Conservation (phyloP, 2,797 vertebrate species). For the Myotis pilosus region DNA sequence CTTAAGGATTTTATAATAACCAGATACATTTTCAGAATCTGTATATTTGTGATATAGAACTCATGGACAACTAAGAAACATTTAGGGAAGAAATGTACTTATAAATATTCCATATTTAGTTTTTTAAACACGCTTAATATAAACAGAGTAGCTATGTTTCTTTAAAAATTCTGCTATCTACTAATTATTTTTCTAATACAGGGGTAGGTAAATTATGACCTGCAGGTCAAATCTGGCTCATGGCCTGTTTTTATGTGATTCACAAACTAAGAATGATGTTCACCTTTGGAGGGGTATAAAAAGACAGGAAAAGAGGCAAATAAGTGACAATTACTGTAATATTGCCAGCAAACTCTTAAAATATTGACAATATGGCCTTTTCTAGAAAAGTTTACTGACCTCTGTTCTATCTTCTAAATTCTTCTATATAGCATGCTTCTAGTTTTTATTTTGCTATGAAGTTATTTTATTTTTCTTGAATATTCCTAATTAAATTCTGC, state of each 20-base stretch:
- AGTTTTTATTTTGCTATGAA: constrained; percentile 5
- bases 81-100: neutral
- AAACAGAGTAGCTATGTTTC: neutral
- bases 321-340: neutral
- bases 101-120: neutral
- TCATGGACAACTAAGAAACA: constrained; percentile 3
- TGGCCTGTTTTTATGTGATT: neutral
- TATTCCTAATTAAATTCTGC: neutral
- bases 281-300: neutral
- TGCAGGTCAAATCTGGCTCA: neutral
- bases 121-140: neutral
- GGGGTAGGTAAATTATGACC: neutral
- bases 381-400: neutral
- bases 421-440: neutral
- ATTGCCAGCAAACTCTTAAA: neutral
- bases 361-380: neutral
- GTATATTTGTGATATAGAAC: constrained; percentile 1
- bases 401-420: neutral
- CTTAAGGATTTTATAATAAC: constrained; percentile 12
- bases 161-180: constrained; percentile 22
- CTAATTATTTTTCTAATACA: constrained; percentile 9
- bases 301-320: neutral
- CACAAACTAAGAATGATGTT: neutral
- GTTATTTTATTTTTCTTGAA: neutral
- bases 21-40: neutral